Conservation (phyloP, 2,113 vertebrate genomes). For the Colius striatus region DNA sequence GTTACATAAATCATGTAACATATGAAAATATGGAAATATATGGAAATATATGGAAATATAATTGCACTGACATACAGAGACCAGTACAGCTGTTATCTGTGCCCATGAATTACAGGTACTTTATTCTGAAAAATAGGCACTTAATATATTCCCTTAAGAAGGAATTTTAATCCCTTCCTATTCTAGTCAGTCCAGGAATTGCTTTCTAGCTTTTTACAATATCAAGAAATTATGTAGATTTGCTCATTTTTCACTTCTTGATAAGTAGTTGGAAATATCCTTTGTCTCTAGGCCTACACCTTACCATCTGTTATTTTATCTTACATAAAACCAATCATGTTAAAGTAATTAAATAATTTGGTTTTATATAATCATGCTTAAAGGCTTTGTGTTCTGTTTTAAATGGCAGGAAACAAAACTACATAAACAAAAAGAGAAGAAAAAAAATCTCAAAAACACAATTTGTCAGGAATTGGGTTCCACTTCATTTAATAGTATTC, state of each 20-base stretch:
- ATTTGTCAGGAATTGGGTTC: neutral
- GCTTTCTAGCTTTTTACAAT: neutral
- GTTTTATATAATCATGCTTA: neutral
- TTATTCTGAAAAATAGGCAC: neutral
- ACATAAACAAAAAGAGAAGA: neutral
- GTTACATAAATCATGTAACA: neutral
- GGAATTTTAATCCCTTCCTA: neutral
- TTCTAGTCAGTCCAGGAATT: neutral
- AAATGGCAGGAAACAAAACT: neutral
- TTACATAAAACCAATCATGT: neutral
- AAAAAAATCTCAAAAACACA: rapidly evolving
- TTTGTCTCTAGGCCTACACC: neutral
- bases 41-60: neutral
- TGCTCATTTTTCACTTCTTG: neutral
- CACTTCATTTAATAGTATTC: neutral
- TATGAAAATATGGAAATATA: neutral
- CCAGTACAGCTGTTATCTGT: neutral
- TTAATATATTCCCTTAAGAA: neutral
- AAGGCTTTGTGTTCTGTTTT: neutral
- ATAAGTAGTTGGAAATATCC: neutral
- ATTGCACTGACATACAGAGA: neutral
- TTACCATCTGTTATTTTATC: neutral
- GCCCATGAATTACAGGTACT: neutral
- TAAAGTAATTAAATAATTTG: neutral
- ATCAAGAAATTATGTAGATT: neutral